Conservation (phyloP, 2,797 vertebrate species). For the Presbytis comata region DNA sequence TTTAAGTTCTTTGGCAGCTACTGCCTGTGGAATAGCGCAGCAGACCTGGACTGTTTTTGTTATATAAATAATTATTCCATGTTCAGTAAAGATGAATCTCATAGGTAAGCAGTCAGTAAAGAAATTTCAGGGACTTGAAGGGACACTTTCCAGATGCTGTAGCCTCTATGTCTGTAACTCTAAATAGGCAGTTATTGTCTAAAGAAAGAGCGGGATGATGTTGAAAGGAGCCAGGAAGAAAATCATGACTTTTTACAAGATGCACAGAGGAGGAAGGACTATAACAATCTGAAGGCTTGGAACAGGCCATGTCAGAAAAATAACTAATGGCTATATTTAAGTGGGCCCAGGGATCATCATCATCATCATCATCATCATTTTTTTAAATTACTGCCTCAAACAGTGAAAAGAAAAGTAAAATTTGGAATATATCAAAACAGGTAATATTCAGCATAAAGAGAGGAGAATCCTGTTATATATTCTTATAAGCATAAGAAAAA, state of each 20-base stretch:
- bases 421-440: background rate
- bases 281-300: background rate
- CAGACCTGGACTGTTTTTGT: background rate
- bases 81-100: slow-evolving; percentile 28
- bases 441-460: background rate
- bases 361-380: no score
- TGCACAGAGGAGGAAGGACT: background rate
- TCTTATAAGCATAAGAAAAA: background rate
- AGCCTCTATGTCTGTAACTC: background rate
- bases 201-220: background rate
- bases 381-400: background rate
- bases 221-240: slow-evolving; percentile 7
- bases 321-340: slow-evolving; percentile 11
- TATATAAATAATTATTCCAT: background rate
- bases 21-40: background rate
- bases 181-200: background rate
- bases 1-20: background rate
- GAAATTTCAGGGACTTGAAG: slow-evolving; percentile 38
- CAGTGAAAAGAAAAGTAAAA: slow-evolving; percentile 1
- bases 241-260: slow-evolving; percentile 14
- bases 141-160: background rate
- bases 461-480: background rate
- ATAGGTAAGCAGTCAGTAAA: background rate
- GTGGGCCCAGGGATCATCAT: background rate
- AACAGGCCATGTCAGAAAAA: background rate